Conservation (phyloP, 2,113 vertebrate genomes). For the Erinaceus europaeus region DNA sequence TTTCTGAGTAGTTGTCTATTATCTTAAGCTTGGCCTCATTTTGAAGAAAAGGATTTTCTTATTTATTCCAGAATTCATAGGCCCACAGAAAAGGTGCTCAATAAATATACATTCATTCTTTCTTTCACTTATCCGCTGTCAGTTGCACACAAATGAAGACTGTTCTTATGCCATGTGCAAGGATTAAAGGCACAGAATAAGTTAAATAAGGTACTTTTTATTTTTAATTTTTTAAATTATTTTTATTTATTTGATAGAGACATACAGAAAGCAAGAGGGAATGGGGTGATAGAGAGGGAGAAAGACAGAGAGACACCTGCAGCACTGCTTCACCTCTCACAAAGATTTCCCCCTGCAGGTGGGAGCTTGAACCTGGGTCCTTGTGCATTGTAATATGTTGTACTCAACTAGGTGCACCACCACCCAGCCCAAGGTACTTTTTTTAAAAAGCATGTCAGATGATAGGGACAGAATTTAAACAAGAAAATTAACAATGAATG, state of each 20-base stretch:
- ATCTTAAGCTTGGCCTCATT: neutral
- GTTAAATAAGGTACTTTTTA: neutral
- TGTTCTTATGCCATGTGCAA: neutral
- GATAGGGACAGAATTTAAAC: neutral
- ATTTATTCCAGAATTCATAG: constrained; percentile 38
- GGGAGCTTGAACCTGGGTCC: too few relatives aligned
- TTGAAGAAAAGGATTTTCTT: neutral
- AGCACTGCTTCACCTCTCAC: too few relatives aligned
- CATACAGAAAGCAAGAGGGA: too few relatives aligned
- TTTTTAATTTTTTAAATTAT: too few relatives aligned
- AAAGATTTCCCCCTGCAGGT: too few relatives aligned
- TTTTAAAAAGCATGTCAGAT: neutral
- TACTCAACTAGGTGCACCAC: too few relatives aligned
- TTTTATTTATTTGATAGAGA: too few relatives aligned
- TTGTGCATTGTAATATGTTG: too few relatives aligned
- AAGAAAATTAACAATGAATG: neutral
- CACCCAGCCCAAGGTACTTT: too few relatives aligned
- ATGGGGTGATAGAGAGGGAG: too few relatives aligned
- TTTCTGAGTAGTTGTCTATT: neutral
- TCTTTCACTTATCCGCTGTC: neutral
- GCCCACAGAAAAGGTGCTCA: neutral
- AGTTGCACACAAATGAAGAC: neutral
- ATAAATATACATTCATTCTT: neutral
- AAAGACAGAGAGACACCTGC: too few relatives aligned
- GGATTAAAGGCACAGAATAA: neutral